Conservation (phyloP, 2,797 vertebrate genomes). For the Lutjanus argentimaculatus region DNA sequence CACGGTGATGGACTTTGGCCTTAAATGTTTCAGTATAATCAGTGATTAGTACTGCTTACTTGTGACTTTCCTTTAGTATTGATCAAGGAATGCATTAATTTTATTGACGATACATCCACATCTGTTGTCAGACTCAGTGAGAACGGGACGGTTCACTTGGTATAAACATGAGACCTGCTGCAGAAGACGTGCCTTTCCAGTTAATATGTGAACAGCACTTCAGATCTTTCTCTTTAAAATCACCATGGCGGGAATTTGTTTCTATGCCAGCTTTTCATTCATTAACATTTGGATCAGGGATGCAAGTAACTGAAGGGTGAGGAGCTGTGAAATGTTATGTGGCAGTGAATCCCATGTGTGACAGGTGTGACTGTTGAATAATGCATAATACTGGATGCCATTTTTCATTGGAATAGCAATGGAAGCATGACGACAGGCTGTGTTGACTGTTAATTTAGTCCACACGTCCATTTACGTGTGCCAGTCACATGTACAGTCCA, state of each 20-base stretch:
- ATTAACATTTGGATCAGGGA: slow-evolving; percentile 63
- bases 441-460: slow-evolving; percentile 32
- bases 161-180: slow-evolving; percentile 16
- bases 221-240: slow-evolving; percentile 23
- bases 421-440: slow-evolving; percentile 7
- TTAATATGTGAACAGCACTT: slow-evolving; percentile 26
- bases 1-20: slow-evolving; percentile 49
- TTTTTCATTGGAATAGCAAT: slow-evolving; percentile 54
- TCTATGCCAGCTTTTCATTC: slow-evolving; percentile 38
- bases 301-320: slow-evolving; percentile 47
- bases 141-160: not conserved
- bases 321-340: slow-evolving; percentile 62
- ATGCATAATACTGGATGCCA: slow-evolving; percentile 41
- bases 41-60: slow-evolving; percentile 12
- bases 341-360: slow-evolving; percentile 53
- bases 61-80: slow-evolving; percentile 3
- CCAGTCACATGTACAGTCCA: not conserved
- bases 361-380: slow-evolving; percentile 66
- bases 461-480: not conserved
- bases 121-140: slow-evolving; percentile 15
- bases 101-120: slow-evolving; percentile 22
- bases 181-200: slow-evolving; percentile 7
- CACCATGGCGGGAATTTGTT: slow-evolving; percentile 21
- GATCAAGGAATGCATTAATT: slow-evolving; percentile 26
- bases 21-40: slow-evolving; percentile 26